Evolutionary conservation across 2,113 vertebrate species (phyloP), one percentile per base, ranked within the genome.

Genomic region (Ceyx melanurus): DNA sequence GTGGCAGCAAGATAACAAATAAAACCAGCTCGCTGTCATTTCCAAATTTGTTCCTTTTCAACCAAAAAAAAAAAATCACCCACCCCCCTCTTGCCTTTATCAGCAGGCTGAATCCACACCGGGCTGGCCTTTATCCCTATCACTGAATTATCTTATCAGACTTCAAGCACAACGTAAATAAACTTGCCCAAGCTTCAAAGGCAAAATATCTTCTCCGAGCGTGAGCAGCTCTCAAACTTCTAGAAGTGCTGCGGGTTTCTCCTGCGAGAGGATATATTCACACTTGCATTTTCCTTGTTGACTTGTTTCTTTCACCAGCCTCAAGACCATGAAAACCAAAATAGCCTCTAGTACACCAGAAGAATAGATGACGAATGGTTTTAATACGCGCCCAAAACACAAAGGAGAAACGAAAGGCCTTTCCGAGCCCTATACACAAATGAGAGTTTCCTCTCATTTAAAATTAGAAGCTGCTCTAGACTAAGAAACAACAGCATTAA

Each of bases 231-330:
- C 78, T 87, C 61, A 77, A 75, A 81, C 75, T 89, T 81, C 64
- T 51, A 72, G 82, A 87, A 86, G 76, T 64, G n/a, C 37, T 96
- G 95, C 31, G 79, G 94, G 72, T 96, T 96, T 96, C 92, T 94
- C 45, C 93, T 94, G 75, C 56, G 31, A 78, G 91, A 87, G 89
- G 91, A 83, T 89, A 64, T 77, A 74, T 95, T 95, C 94, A 96
- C 96, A 95, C 96, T 95, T 96, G 89, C 92, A 75, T 96, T 96
- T 96, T 94, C 95, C 94, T 93, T 91, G 92, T 86, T 95, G 93
- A 94, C 82, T 95, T 83, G 60, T 56, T 89, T 95, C 93, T 95
- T 95, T 95, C 87, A 89, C 91, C 94, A 92, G 25, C 84, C 74
- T 21, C 70, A 86, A 78, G 93, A 86, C 84, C 92, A 93, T 88